These are phyloP conservation scores for Pogoniulus pusillus DNA, from an alignment of 2,797 vertebrate species.

Conservation along the genomic window DNA sequence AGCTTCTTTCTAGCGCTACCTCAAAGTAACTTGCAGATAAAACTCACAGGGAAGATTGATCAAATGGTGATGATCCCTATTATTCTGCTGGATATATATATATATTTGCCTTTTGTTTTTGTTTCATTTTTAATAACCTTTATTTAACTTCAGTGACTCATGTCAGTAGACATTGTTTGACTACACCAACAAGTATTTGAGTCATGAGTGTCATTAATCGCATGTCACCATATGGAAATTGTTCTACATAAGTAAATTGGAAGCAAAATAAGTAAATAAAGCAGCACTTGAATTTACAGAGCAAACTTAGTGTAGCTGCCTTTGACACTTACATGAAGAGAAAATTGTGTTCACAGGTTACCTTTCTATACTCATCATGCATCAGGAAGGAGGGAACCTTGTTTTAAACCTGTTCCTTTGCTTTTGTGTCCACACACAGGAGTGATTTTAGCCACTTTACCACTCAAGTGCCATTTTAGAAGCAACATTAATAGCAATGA, in stretches of 20 bases:
- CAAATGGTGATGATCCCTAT: constrained; percentile 61
- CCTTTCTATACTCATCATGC: too few species aligned
- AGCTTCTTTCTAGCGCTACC: constrained; percentile 70
- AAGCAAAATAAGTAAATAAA: constrained; percentile 60
- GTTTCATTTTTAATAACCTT: constrained; percentile 29
- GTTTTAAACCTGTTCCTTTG: neutral
- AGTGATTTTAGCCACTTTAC: neutral
- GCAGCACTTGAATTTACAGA: constrained; percentile 50
- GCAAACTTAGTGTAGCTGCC: constrained; percentile 34
- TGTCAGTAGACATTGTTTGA: neutral
- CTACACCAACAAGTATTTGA: neutral
- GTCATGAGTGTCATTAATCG: constrained; percentile 48
- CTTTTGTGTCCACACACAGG: neutral
- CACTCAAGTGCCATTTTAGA: rapidly evolving
- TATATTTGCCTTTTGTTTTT: constrained; percentile 50
- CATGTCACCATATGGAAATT: constrained; percentile 52
- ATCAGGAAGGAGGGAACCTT: neutral
- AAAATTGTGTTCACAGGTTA: rapidly evolving
- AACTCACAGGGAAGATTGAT: constrained; percentile 68
- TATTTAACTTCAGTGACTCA: constrained; percentile 53
- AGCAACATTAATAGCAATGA: neutral
- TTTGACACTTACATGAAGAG: neutral
- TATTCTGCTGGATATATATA: constrained; percentile 34
- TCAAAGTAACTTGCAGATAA: constrained; percentile 69
- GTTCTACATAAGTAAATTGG: constrained; percentile 51